These are phyloP conservation scores for Nycteola revayana DNA, from an alignment of 2,888 invertebrate genomes.

Conservation along the genomic window DNA sequence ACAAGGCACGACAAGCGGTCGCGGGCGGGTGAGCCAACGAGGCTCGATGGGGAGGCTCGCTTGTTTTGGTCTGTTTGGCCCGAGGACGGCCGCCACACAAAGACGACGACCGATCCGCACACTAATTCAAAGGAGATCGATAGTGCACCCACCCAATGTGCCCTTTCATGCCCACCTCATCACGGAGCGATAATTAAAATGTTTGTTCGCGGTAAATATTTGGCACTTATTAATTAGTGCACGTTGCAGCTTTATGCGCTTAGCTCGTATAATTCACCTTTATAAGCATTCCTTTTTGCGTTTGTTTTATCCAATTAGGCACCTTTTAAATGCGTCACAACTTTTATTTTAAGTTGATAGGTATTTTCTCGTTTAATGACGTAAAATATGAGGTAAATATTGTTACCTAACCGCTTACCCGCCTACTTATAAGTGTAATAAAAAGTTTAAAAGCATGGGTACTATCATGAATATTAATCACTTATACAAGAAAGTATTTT, in stretches of 20 bases:
- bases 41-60: conserved; percentile 47
- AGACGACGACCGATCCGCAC: conserved; percentile 80
- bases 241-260: conserved; percentile 2
- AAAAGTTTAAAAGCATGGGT: too few relatives aligned
- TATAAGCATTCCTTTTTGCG: not conserved
- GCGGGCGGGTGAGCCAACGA: conserved; percentile 43
- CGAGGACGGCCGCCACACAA: conserved; percentile 75
- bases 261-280: not conserved
- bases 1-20: conserved; percentile 60
- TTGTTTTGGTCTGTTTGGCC: conserved; percentile 82
- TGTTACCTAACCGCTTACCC: too few relatives aligned
- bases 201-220: conserved; percentile 38
- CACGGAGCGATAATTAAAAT: conserved; percentile 60
- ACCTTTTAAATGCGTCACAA: too few relatives aligned
- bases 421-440: too few relatives aligned
- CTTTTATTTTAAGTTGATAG: too few relatives aligned
- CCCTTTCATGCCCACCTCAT: conserved; percentile 71
- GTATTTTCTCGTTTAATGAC: too few relatives aligned
- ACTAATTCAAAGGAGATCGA: conserved; percentile 81
- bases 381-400: too few relatives aligned
- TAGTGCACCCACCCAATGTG: conserved; percentile 72
- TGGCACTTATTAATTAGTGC: conserved; percentile 14
- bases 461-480: too few relatives aligned
- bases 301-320: too few relatives aligned
- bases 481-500: too few relatives aligned